These are phyloP conservation scores for Chloroclystis v-ata DNA, from an alignment of 2,888 invertebrate species.

Conservation along the genomic window DNA sequence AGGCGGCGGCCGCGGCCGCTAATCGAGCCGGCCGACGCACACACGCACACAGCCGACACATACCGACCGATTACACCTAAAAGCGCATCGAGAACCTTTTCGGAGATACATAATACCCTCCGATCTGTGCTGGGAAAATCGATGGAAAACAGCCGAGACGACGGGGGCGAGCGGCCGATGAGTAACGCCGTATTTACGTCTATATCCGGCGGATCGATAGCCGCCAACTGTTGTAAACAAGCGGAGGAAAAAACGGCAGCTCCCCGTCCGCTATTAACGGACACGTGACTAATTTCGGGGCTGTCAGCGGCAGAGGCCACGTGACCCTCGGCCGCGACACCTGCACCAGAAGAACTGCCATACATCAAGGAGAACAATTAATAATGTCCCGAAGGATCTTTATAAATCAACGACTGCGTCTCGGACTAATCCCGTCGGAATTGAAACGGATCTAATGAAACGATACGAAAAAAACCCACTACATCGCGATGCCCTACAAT, in stretches of 20 bases:
- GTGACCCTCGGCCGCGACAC: conserved; percentile 44
- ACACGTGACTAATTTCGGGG: conserved; percentile 76
- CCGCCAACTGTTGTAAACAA: conserved; percentile 75
- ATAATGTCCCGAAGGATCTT: conserved; percentile 63
- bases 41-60: conserved; percentile 43
- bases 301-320: conserved; percentile 69
- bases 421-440: conserved; percentile 73
- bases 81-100: conserved; percentile 59
- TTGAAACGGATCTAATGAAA: conserved; percentile 76
- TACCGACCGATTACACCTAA: conserved; percentile 50
- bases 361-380: conserved; percentile 60
- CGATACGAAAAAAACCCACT: conserved; percentile 61
- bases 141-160: conserved; percentile 63
- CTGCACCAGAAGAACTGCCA: conserved; percentile 45
- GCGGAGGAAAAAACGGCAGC: conserved; percentile 61
- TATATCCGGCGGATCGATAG: conserved; percentile 68
- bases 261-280: conserved; percentile 66
- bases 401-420: conserved; percentile 72
- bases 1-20: conserved; percentile 74
- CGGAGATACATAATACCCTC: conserved; percentile 45
- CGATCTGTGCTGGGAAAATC: conserved; percentile 48
- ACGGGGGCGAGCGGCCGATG: conserved; percentile 54
- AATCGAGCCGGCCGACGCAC: conserved; percentile 70
- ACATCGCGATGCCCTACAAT: conserved; percentile 70
- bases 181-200: conserved; percentile 63